Evolutionary conservation across 2,113 vertebrate species (phyloP), one percentile per base, ranked within the genome.

Genomic region (Emydura subglobosa): DNA sequence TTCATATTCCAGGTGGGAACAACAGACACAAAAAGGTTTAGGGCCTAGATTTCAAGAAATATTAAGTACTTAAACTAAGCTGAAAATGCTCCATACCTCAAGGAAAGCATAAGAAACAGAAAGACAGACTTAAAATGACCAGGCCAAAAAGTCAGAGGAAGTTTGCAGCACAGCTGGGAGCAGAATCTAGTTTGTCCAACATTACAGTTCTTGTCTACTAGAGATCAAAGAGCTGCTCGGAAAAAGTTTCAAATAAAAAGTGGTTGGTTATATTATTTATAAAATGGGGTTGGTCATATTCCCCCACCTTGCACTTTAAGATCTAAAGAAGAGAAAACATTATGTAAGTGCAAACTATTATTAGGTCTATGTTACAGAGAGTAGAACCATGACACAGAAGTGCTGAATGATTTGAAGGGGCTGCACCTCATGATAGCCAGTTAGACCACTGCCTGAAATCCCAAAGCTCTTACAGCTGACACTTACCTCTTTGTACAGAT

Each of bases 51-150:
- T 19, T 79, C 78, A 74, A 82, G 79, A 4, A 27, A 29, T 13
- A 14, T 61, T 61, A 61, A 61, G 59, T 61, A 34, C 59, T 61
- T 61, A 61, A 31, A 12, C 25, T 12, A 59, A 61, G 27, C 13
- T 5, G 34, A n/a, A 11, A 14, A 6, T 49, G 59, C 47, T 3
- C n/a, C 27, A 44, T 21, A 91, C 21, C 2, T 0, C 0, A 39
- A 84, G 12, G 14, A 42, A 74, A 95, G 6, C 53, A 78, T 2
- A 29, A 92, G 86, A 34, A 96, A 16, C n/a, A 87, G 47, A 80
- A 59, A 10, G 0, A 79, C 87, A 57, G 7, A 68, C 2, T 65
- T 31, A 65, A 65, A 65, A 34, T 65, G 13, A 65, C 12, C 31
- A 34, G 59, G 59, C 31, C 59, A 65, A 65, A 34, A 31, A 65